Evolutionary conservation across 2,888 invertebrate species (phyloP), one percentile per base, ranked within the genome.

Genomic region (Archips crataeganus): DNA sequence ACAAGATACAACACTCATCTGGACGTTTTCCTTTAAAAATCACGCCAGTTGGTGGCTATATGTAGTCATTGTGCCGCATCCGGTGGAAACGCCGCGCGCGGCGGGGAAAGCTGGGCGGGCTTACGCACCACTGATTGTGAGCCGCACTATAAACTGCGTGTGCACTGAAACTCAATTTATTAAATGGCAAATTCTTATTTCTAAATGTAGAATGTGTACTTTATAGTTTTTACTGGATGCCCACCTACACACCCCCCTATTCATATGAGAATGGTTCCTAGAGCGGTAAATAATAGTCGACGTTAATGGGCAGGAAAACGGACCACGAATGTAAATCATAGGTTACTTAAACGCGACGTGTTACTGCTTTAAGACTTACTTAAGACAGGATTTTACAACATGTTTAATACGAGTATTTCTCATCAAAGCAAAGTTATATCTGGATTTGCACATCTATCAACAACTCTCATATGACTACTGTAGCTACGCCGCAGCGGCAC

Each of bases 1-100:
- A 94, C 93, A 90, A 94, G 94, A 94, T 93, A 94, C 93, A 88
- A 85, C 87, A 89, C 90, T 94, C 94, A 94, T 94, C 93, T 94
- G 94, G 94, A 90, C 87, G 88, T 85, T 93, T 92, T 93, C 92
- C 92, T 91, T 93, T 92, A 90, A 92, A 93, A 93, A 93, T 91
- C 90, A 90, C 89, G 86, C 82, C 89, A 87, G 89, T 89, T 90
- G 90, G 86, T 87, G 84, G 86, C 85, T 89, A 89, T 87, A 89
- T 88, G 85, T 83, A 84, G 82, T 81, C 83, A 83, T 84, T 82
- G 81, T 84, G 84, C 81, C 81, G 85, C 89, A 88, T 92, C 91
- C 92, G 90, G 84, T 84, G 88, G 87, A 86, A 89, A 91, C 82
- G 13, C 51, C 65, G 63, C 73, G 61, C 73, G 45, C 61, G 15